Percentiles rank a stretch among this genome's conserved stretches.
These are phyloP conservation scores for Anguilla japonica DNA, from an alignment of 2,113 vertebrate genomes.

Conservation along the genomic window DNA sequence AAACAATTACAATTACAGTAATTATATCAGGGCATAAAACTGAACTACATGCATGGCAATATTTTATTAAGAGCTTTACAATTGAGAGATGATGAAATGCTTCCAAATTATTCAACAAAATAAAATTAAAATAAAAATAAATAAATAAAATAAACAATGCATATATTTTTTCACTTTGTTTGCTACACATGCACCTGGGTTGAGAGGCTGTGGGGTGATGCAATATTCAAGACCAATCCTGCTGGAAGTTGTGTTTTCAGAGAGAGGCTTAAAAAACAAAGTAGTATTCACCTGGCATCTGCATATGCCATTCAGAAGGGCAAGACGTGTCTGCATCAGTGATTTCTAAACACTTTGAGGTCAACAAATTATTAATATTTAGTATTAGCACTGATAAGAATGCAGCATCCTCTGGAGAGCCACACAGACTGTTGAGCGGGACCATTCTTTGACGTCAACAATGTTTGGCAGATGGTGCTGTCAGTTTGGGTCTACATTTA, in stretches of 20 bases:
- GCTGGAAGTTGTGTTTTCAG: constrained; percentile 62
- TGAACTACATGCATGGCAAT: too few species aligned
- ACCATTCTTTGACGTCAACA: constrained; percentile 71
- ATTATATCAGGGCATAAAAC: too few species aligned
- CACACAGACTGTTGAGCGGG: constrained; percentile 63
- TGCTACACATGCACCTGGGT: constrained; percentile 31
- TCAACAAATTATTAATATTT: constrained; percentile 76
- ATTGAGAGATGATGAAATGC: too few species aligned
- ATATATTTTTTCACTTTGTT: constrained; percentile 26
- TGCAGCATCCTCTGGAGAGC: constrained; percentile 69
- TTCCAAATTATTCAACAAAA: too few species aligned
- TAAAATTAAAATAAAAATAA: too few species aligned
- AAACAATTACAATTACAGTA: too few species aligned
- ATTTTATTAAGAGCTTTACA: too few species aligned
- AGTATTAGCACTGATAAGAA: constrained; percentile 72
- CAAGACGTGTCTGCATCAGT: constrained; percentile 71
- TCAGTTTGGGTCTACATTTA: constrained; percentile 78
- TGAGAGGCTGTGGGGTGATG: constrained; percentile 52
- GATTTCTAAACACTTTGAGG: constrained; percentile 73
- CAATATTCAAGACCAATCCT: constrained; percentile 71
- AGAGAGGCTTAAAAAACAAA: constrained; percentile 56
- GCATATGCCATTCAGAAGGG: constrained; percentile 74
- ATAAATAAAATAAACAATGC: too few species aligned
- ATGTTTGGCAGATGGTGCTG: constrained; percentile 83
- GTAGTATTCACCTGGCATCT: constrained; percentile 71